These are phyloP conservation scores for Callaeas wilsoni DNA, from an alignment of 2,113 vertebrate genomes.

Conservation along the genomic window DNA sequence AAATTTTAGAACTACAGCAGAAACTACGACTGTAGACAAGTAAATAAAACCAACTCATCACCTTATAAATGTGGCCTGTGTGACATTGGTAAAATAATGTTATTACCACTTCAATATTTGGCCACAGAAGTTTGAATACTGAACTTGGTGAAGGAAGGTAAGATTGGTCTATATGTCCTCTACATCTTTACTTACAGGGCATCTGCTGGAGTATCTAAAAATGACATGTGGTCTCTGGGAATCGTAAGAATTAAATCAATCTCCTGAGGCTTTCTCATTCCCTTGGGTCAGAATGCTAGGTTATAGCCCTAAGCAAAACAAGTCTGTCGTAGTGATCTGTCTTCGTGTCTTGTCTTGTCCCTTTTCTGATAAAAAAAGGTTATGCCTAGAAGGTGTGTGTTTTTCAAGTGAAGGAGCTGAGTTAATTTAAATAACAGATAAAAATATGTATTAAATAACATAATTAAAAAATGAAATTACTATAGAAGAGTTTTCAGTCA, in stretches of 20 bases:
- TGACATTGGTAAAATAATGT: not conserved
- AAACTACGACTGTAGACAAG: not conserved
- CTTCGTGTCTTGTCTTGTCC: not conserved
- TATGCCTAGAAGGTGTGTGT: not conserved
- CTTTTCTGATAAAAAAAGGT: not conserved
- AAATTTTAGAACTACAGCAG: not conserved
- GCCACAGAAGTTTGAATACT: not conserved
- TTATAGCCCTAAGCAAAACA: not conserved
- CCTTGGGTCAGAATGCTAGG: not conserved
- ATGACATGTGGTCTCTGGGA: not conserved
- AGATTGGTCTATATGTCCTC: not conserved
- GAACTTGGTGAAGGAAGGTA: not conserved
- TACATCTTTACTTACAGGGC: not conserved
- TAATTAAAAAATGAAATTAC: not conserved
- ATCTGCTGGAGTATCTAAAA: not conserved
- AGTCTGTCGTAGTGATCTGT: not conserved
- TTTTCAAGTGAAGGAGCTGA: not conserved
- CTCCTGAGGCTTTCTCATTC: not conserved
- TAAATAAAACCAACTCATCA: not conserved
- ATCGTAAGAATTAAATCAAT: not conserved
- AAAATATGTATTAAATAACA: not conserved
- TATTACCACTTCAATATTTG: not conserved
- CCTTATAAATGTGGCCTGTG: not conserved
- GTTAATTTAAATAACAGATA: not conserved
- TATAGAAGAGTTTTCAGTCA: not conserved